These are phyloP conservation scores for Cephus pygmeus DNA, from an alignment of 2,888 invertebrate species.

Conservation along the genomic window DNA sequence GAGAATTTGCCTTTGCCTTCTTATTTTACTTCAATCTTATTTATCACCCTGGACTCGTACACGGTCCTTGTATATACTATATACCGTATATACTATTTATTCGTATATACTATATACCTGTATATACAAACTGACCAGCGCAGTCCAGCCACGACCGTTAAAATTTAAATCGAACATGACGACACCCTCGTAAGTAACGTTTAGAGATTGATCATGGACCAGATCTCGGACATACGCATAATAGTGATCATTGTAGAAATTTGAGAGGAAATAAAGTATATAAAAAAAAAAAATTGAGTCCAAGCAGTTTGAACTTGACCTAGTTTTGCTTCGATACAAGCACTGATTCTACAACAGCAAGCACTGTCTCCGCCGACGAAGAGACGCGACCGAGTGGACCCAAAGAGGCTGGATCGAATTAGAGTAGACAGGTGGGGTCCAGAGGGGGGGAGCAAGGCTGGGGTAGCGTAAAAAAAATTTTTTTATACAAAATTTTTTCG, in stretches of 20 bases:
- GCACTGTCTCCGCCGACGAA: too few relatives aligned
- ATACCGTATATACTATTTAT: too few relatives aligned
- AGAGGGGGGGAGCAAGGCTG: not conserved
- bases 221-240: too few relatives aligned
- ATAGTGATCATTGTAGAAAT: too few relatives aligned
- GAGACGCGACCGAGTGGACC: not conserved
- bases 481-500: not conserved
- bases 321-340: not conserved
- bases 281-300: not conserved
- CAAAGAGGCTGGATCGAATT: not conserved
- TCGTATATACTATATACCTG: too few relatives aligned
- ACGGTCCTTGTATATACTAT: not conserved
- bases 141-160: not conserved
- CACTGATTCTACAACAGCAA: too few relatives aligned
- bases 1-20: not conserved
- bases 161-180: not conserved
- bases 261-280: too few relatives aligned
- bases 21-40: not conserved
- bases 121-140: not conserved
- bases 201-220: too few relatives aligned
- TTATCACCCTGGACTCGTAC: too few relatives aligned
- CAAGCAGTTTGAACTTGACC: not conserved
- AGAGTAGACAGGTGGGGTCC: not conserved
- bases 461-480: not conserved
- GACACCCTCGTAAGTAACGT: not conserved